phyloP scores from a whole-genome alignment of 2,113 vertebrate genomes.

The Lanius collurio region DNA sequence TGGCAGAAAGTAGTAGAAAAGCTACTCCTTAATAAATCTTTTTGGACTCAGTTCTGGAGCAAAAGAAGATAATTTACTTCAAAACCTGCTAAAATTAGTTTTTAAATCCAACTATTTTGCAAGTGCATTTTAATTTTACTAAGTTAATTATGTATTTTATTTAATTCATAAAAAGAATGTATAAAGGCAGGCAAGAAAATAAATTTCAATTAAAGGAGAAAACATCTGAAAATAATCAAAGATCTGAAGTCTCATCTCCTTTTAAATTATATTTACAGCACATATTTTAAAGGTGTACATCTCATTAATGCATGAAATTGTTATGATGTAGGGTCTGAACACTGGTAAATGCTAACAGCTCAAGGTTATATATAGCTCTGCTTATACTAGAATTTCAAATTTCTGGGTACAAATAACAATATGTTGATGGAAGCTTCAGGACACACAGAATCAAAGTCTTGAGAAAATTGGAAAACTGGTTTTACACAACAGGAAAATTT shows the following conservation, averaged over 20 bases:
- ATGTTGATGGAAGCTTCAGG: background rate
- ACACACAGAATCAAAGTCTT: background rate
- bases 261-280: background rate
- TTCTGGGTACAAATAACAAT: background rate
- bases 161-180: background rate
- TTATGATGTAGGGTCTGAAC: background rate
- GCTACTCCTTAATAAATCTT: background rate
- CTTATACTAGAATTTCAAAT: background rate
- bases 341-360: background rate
- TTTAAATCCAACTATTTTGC: background rate
- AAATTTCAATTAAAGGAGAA: background rate
- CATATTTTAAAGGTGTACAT: background rate
- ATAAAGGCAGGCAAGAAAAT: background rate
- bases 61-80: background rate
- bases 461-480: background rate
- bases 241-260: background rate
- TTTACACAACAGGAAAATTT: background rate
- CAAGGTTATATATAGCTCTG: fast-evolving
- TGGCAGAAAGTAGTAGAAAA: background rate
- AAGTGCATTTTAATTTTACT: background rate
- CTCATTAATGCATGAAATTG: background rate
- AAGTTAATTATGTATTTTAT: background rate
- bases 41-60: background rate
- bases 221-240: background rate
- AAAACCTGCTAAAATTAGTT: background rate